Evolutionary conservation across 2,797 vertebrate species (phyloP).

Genomic region (Muraenolepis orangiensis): DNA sequence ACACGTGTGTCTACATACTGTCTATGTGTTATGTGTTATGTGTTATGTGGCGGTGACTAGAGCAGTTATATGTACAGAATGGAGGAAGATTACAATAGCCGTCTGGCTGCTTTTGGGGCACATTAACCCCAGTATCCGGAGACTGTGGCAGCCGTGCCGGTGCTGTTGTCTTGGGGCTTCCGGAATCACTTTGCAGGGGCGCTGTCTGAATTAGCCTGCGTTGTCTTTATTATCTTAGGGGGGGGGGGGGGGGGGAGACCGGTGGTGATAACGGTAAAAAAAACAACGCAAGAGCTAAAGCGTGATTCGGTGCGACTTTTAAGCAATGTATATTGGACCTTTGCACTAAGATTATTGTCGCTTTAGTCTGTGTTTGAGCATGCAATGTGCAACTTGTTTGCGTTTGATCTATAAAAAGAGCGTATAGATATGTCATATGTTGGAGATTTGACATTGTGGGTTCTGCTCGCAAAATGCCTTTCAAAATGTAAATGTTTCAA

Average conservation of each 20-base stretch:
- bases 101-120: background rate
- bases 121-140: background rate
- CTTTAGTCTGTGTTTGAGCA: background rate
- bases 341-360: background rate
- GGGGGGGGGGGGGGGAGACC: no score
- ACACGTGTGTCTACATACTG: background rate
- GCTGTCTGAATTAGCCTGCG: no score
- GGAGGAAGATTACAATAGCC: background rate
- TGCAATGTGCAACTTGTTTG: background rate
- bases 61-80: background rate
- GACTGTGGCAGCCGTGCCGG: background rate
- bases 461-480: background rate
- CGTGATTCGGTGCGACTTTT: background rate
- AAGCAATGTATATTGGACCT: background rate
- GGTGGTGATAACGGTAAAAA: background rate
- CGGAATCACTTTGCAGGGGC: background rate
- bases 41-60: background rate
- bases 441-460: background rate
- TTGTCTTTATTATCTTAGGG: background rate
- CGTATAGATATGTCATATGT: background rate
- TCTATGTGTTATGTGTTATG: background rate
- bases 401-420: background rate
- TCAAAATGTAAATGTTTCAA: no score
- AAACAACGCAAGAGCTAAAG: no score
- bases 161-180: background rate